These are phyloP conservation scores for Mormyrops boulengeri DNA, from an alignment of 2,797 vertebrate species.

Conservation along the genomic window DNA sequence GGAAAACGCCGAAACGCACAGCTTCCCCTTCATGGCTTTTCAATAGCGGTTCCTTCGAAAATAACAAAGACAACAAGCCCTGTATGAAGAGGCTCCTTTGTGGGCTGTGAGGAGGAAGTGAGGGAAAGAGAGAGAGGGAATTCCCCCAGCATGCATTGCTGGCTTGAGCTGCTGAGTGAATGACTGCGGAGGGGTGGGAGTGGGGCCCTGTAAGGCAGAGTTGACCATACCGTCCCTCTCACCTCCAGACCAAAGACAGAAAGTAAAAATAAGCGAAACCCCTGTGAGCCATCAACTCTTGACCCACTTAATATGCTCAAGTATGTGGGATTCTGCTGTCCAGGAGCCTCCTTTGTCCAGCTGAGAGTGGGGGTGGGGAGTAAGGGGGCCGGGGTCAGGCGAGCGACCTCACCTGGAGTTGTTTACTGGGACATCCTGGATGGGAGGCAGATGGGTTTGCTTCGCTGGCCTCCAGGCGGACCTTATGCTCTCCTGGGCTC, in stretches of 20 bases:
- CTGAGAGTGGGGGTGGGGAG: not conserved
- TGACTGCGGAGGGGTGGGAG: not conserved
- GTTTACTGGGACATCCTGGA: not conserved
- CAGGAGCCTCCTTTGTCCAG: not conserved
- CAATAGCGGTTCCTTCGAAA: not conserved
- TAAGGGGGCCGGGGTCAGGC: not conserved
- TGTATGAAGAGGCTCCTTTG: not conserved
- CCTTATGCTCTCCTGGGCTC: not conserved
- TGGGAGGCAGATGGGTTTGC: not conserved
- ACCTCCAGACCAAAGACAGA: not conserved
- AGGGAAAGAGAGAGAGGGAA: not conserved
- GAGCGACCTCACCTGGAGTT: not conserved
- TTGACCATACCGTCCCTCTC: not conserved
- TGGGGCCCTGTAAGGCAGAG: not conserved
- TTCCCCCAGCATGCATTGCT: not conserved
- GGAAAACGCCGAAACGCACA: slow-evolving; percentile 6
- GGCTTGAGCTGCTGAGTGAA: not conserved
- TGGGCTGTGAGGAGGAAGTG: not conserved
- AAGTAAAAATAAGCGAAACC: not conserved
- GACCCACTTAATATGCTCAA: not conserved
- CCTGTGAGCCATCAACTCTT: slow-evolving; percentile 1
- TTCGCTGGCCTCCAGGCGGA: not conserved
- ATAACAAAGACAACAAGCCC: not conserved
- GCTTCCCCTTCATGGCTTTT: not conserved
- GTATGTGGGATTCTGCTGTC: not conserved